Base-by-base conservation (phyloP, 2,888 invertebrate genomes). In the Ischnus inquisitorius region DNA sequence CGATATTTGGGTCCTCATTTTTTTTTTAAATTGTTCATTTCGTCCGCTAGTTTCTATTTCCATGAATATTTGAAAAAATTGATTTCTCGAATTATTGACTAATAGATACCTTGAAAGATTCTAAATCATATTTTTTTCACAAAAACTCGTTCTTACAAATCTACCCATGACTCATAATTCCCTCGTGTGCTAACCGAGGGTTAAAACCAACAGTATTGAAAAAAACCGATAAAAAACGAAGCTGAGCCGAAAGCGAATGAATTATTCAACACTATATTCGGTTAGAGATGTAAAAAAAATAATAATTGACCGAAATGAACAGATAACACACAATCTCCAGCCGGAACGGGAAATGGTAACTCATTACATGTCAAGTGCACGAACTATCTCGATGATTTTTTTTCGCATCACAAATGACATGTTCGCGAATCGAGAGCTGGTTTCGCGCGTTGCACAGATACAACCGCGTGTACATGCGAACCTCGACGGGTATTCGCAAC, bases 341-440 rank as follows among this genome's bases (percentile, higher is more conserved):
- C 6, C 19, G 72, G 60, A 71, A 71, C 71, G 65, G 81, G 71
- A 81, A 76, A 46, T 76, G 34, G 64, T 77, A 43, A 19, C 64
- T 81, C 69, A 67, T 25, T 3, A 64, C 41, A 69, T n/a, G 4
- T 48, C 25, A 10, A 43, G 60, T 39, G 28, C 57, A 46, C 54
- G 71, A 19, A 46, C 19, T 60, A 72, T 78, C 51, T 43, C 19
- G 48, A n/a, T n/a, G 12, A 6, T 41, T 22, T 10, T 4, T 48
- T 69, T 8, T 57, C 57, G 43, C 39, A 19, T 34, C 14, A 14
- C 72, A 69, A 69, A 83, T 75, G 65, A 71, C 82, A 78, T 51
- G 72, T 68, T 82, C 68, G 82, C 67, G 67, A 4, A 74, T 78
- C 60, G 72, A 46, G 72, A 46, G 65, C 4, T 4, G 14, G 48